A percentile compares a stretch with the other conserved stretches of the same genome.
These are phyloP conservation scores for Gastracanthus pulcherrimus DNA, from an alignment of 2,888 invertebrate species.

Conservation along the genomic window DNA sequence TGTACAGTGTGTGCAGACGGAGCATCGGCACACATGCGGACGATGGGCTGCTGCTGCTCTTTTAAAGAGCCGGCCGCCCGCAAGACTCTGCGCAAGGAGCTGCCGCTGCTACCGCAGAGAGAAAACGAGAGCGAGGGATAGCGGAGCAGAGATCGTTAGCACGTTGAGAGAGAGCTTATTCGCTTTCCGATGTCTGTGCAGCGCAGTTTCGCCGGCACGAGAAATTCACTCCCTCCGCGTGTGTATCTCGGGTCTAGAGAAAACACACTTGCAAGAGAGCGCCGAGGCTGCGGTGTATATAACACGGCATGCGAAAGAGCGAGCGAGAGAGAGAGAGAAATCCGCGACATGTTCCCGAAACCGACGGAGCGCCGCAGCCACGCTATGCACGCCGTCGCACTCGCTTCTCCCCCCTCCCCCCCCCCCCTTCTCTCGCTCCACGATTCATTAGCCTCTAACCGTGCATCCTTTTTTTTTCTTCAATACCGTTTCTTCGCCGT, in stretches of 20 bases:
- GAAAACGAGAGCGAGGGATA: conserved; percentile 8
- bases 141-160: conserved; percentile 30
- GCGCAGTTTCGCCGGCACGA: too few relatives aligned
- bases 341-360: background rate
- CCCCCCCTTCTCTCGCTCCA: background rate
- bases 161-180: too few relatives aligned
- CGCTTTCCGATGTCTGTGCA: too few relatives aligned
- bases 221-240: too few relatives aligned
- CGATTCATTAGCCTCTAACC: background rate
- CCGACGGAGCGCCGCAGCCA: background rate
- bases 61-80: conserved; percentile 21
- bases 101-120: too few relatives aligned
- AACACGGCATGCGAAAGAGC: background rate
- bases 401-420: background rate
- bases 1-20: background rate
- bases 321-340: background rate
- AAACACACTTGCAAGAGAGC: too few relatives aligned
- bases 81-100: too few relatives aligned
- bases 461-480: background rate
- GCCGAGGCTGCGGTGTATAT: too few relatives aligned
- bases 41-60: too few relatives aligned
- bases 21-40: background rate
- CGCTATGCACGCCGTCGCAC: background rate
- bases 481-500: too few relatives aligned
- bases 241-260: too few relatives aligned